Evolutionary conservation across 92 coral and sea anemone species (phyloP), one percentile per base, ranked within the genome.

Genomic region (Actinostola sp.): DNA sequence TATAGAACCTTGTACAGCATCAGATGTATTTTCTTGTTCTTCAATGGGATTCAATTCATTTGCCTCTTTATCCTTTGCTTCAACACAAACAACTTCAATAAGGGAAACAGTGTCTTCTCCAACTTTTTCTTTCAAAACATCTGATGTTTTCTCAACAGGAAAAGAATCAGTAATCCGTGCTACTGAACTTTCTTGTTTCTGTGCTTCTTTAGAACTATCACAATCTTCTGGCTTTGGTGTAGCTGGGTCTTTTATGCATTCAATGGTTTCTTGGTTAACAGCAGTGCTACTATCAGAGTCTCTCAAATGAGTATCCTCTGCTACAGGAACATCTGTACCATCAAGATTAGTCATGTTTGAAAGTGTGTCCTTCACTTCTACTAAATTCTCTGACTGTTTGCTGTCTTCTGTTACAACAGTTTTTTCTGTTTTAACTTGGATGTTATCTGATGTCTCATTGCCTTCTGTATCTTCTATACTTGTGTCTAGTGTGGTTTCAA

Each of bases 401-500:
- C 24, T 38, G 6, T 62, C 44, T 62, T 35, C 14, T 36, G 27
- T 15, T 20, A 13, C 16, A 29, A 5, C 6, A 42, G 26, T 21
- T 25, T 21, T 39, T 12, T 13, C 21, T 26, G 35, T 14, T 68
- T 68, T 29, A 7, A 21, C 36, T 27, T 29, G 63, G 26, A 30
- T 57, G 63, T 30, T 57, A 21, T 57, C 31, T 27, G 25, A 20
- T 21, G 60, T 14, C 32, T 16, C 15, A 27, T 1, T 57, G 21
- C 15, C 39, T 30, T 28, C 39, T 26, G 39, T 27, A 30, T 57
- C 63, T 30, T 57, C 63, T 30, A 29, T 21, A n/a, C 63, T 57
- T 3, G 63, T 57, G 19, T 57, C 74, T 17, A 52, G 26, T 68
- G 61, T 57, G 6, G 63, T 57, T 3, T 57, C 74, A 33, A 52